Evolutionary conservation across 2,797 vertebrate species (phyloP).

Genomic region (Peromyscus aztecus): DNA sequence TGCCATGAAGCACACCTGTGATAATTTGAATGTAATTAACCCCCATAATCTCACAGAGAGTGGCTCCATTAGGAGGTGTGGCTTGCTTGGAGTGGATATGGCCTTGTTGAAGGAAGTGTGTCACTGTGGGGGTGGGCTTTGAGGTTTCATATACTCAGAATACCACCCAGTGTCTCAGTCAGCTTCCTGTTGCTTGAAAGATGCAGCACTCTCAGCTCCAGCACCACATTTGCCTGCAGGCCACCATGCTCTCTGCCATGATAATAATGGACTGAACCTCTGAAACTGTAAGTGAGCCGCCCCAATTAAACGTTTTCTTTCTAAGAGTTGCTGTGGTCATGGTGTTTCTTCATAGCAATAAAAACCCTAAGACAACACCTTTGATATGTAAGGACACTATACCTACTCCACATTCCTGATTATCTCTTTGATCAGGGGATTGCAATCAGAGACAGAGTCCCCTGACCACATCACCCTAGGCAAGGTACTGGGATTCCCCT

Average conservation of each 20-base stretch:
- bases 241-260: neutral
- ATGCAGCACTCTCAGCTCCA: neutral
- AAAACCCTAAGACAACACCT: neutral
- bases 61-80: neutral
- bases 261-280: neutral
- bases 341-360: neutral
- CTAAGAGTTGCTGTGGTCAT: neutral
- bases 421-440: neutral
- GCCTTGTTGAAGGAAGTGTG: neutral
- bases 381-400: neutral
- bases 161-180: neutral
- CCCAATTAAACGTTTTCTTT: neutral
- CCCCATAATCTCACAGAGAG: neutral
- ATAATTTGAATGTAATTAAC: neutral
- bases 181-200: neutral
- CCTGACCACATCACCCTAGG: neutral
- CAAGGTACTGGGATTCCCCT: neutral
- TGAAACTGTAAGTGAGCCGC: neutral
- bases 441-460: neutral
- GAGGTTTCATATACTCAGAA: neutral
- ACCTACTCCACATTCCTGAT: neutral
- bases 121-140: neutral
- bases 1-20: neutral
- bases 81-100: neutral
- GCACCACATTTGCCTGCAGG: accelerated